Percentiles rank a stretch among this genome's conserved stretches.
Evolutionary conservation across 1,140 invertebrate genomes (phyloP).

Genomic region (Achroia grisella): DNA sequence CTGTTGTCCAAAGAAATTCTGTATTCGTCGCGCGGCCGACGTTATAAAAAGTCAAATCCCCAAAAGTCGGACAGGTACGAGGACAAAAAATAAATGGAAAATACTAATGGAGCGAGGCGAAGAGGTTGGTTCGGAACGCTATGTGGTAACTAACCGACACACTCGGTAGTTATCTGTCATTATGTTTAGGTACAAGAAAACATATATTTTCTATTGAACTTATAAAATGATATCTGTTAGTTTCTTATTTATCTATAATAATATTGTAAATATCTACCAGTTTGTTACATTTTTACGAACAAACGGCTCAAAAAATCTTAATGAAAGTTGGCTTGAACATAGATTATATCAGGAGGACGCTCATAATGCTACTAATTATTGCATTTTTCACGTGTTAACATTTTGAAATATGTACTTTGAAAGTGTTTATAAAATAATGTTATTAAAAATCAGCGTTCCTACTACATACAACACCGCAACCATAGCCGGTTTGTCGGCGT

Average conservation of each 20-base stretch:
- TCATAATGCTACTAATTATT: no score
- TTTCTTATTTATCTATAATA: no score
- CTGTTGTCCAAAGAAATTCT: constrained; percentile 62
- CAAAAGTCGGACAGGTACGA: constrained; percentile 66
- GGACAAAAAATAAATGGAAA: constrained; percentile 73
- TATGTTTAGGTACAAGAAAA: no score
- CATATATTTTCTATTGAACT: no score
- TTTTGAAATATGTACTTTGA: neutral
- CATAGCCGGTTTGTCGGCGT: constrained; percentile 55
- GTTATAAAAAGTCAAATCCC: constrained; percentile 62
- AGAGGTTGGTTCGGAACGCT: constrained; percentile 48
- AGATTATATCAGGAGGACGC: no score
- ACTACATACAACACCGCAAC: constrained; percentile 26
- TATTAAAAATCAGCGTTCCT: neutral
- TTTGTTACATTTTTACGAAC: no score
- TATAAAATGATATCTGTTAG: no score
- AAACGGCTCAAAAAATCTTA: no score
- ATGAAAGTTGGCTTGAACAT: no score
- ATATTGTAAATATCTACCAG: no score
- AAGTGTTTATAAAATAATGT: no score
- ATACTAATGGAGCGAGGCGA: constrained; percentile 67
- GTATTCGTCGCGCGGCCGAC: constrained; percentile 59
- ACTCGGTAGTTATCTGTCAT: no score
- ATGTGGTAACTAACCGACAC: constrained; percentile 33
- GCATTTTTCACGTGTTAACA: neutral